phyloP scores from a whole-genome alignment of 2,888 invertebrate genomes.

The Drepana falcataria region DNA sequence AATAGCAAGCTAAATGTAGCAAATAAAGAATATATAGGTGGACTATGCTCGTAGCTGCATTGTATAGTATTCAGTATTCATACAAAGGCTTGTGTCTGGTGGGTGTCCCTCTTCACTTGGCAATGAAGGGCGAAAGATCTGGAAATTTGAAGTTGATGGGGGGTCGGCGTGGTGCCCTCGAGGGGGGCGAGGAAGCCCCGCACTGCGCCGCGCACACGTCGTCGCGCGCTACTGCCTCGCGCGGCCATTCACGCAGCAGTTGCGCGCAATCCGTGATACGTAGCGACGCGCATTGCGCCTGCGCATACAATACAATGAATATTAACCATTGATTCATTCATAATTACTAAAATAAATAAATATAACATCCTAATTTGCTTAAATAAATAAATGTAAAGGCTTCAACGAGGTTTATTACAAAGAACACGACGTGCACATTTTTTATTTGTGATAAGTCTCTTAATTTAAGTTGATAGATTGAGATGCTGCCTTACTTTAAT shows the following conservation, averaged over 20 bases:
- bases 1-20: too few relatives aligned
- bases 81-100: background rate
- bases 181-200: slow-evolving; percentile 72
- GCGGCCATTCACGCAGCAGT: slow-evolving; percentile 88
- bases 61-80: background rate
- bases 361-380: too few relatives aligned
- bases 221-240: slow-evolving; percentile 89
- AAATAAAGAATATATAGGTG: too few relatives aligned
- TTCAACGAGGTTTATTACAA: too few relatives aligned
- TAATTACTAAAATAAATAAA: background rate
- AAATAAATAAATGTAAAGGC: too few relatives aligned
- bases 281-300: slow-evolving; percentile 93
- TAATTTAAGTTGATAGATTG: too few relatives aligned
- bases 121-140: slow-evolving; percentile 85
- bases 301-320: slow-evolving; percentile 11
- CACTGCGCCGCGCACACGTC: slow-evolving; percentile 95
- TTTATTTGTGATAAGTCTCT: too few relatives aligned
- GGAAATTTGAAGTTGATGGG: slow-evolving; percentile 85
- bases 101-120: slow-evolving; percentile 54
- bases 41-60: too few relatives aligned
- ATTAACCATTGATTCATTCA: background rate
- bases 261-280: slow-evolving; percentile 92
- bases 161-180: slow-evolving; percentile 63
- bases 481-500: too few relatives aligned
- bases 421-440: too few relatives aligned